Conservation (phyloP, 2,113 vertebrate genomes). For the Acinonyx jubatus region DNA sequence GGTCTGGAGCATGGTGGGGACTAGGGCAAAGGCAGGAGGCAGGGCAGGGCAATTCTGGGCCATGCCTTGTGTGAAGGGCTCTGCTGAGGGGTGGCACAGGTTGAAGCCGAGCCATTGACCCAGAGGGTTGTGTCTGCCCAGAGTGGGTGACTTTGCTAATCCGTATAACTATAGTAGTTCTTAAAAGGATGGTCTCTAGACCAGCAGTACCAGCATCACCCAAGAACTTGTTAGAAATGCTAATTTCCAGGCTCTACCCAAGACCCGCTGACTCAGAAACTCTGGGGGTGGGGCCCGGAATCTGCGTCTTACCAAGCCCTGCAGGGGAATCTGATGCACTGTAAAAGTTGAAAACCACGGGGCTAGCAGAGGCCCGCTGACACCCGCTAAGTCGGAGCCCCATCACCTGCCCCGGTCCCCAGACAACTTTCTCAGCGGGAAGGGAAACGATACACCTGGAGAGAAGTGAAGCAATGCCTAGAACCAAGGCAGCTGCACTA, state of each 20-base stretch:
- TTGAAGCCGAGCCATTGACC: not conserved
- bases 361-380: not conserved
- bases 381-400: not conserved
- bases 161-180: not conserved
- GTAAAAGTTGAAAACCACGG: not conserved
- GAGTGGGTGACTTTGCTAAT: not conserved
- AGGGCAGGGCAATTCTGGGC: not conserved
- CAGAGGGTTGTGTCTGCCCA: not conserved
- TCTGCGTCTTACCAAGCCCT: not conserved
- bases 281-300: not conserved
- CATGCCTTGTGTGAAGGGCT: too few species aligned
- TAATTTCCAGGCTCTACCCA: not conserved
- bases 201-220: not conserved
- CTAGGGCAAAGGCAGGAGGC: not conserved
- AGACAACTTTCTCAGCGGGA: not conserved
- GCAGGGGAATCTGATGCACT: not conserved
- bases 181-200: not conserved
- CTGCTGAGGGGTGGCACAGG: not conserved
- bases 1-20: not conserved
- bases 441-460: too few species aligned
- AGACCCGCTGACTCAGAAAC: not conserved
- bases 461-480: not conserved
- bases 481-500: too few species aligned
- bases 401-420: not conserved
- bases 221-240: not conserved